Percentiles rank a stretch among this genome's conserved stretches.
Conservation (phyloP, 2,888 invertebrate genomes). For the Augiades crinisus region DNA sequence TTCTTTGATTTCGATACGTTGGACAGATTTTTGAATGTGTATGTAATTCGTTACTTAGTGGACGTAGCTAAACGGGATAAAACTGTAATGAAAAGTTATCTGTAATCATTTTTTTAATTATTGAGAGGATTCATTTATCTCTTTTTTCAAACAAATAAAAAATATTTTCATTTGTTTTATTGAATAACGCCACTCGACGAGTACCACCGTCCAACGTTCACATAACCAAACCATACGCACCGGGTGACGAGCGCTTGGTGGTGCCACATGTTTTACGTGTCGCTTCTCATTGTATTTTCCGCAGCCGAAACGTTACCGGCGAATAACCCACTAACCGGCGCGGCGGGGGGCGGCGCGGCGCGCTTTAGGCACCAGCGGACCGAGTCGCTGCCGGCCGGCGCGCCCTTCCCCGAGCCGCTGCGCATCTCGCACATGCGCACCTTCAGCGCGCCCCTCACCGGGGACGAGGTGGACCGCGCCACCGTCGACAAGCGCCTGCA, state of each 20-base stretch:
- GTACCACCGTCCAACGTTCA: slow-evolving; percentile 35
- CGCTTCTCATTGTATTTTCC: slow-evolving; percentile 69
- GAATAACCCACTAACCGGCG: slow-evolving; percentile 73
- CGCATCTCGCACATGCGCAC: slow-evolving; percentile 84
- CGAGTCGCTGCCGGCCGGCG: slow-evolving; percentile 65
- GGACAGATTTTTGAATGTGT: too few relatives aligned
- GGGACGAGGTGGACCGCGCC: slow-evolving; percentile 67
- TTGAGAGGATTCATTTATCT: too few relatives aligned
- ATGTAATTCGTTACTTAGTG: too few relatives aligned
- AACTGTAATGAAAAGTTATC: too few relatives aligned
- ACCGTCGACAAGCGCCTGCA: slow-evolving; percentile 57
- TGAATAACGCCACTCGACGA: too few relatives aligned
- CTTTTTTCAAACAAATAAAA: too few relatives aligned
- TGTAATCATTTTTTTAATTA: too few relatives aligned
- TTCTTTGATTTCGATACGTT: too few relatives aligned
- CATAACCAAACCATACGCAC: slow-evolving; percentile 46
- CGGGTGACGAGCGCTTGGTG: slow-evolving; percentile 67
- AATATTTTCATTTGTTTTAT: too few relatives aligned
- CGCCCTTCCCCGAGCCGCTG: slow-evolving; percentile 59
- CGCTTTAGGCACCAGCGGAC: slow-evolving; percentile 68
- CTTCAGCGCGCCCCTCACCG: slow-evolving; percentile 85
- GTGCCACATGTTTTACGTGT: slow-evolving; percentile 71
- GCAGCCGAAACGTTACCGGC: slow-evolving; percentile 68
- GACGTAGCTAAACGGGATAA: too few relatives aligned
- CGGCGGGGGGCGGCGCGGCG: slow-evolving; percentile 49